These are phyloP conservation scores for Labrus mixtus DNA, from an alignment of 2,113 vertebrate genomes.

Conservation along the genomic window DNA sequence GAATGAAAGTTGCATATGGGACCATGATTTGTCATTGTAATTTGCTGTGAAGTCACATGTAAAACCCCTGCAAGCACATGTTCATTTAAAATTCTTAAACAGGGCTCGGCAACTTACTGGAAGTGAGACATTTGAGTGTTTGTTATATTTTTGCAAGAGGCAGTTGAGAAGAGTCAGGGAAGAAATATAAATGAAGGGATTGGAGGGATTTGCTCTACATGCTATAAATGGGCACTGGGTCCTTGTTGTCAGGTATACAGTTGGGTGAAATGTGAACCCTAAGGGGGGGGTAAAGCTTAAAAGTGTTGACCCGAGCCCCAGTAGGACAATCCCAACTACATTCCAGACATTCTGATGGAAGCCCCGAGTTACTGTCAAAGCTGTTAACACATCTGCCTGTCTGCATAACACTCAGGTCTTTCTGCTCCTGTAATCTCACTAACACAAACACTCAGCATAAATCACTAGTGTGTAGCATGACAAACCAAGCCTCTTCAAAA, in stretches of 20 bases:
- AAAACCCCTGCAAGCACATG: too few species aligned
- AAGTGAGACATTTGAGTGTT: slow-evolving; percentile 4
- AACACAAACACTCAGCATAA: slow-evolving; percentile 23
- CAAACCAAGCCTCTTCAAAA: slow-evolving; percentile 6
- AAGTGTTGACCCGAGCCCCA: slow-evolving; percentile 55
- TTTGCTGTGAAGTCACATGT: too few species aligned
- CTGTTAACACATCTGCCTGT: slow-evolving; percentile 28
- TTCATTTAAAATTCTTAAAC: not conserved
- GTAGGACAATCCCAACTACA: slow-evolving; percentile 59
- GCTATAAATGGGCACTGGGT: slow-evolving; percentile 47
- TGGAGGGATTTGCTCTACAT: slow-evolving; percentile 49
- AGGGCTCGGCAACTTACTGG: not conserved
- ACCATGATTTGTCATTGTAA: too few species aligned
- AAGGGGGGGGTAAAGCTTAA: slow-evolving; percentile 17
- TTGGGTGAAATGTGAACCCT: slow-evolving; percentile 62
- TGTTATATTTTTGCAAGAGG: slow-evolving; percentile 20
- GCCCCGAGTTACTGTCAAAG: slow-evolving; percentile 44
- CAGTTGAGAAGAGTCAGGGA: slow-evolving; percentile 21
- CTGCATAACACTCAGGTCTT: slow-evolving; percentile 1
- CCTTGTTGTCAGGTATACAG: slow-evolving; percentile 61
- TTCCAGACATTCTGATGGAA: slow-evolving; percentile 71
- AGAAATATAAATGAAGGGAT: slow-evolving; percentile 47
- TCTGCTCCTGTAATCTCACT: slow-evolving; percentile 42
- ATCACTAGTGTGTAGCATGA: slow-evolving; percentile 1
- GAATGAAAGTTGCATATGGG: too few species aligned